These are phyloP conservation scores for Notarius quadriscutis DNA, from an alignment of 2,113 vertebrate genomes.

Conservation along the genomic window DNA sequence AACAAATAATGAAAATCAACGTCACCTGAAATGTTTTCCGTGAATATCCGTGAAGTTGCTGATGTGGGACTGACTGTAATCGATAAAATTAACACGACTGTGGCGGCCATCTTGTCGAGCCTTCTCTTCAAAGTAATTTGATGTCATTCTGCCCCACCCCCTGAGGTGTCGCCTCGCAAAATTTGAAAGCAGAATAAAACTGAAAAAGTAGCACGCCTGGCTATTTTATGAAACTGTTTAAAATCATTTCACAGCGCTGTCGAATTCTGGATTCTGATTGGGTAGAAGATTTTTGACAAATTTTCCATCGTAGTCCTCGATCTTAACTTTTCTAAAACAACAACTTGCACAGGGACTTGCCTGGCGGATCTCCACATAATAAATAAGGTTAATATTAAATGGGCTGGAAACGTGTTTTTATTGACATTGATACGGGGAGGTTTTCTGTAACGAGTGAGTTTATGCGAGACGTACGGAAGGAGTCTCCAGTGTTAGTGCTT, in stretches of 20 bases:
- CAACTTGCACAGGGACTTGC: not conserved
- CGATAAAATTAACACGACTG: not conserved
- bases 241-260: not conserved
- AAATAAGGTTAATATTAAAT: not conserved
- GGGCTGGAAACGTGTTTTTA: not conserved
- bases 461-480: not conserved
- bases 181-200: not conserved
- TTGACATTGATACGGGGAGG: not conserved
- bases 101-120: not conserved
- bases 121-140: not conserved
- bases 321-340: not conserved
- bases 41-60: not conserved
- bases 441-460: not conserved
- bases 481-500: not conserved
- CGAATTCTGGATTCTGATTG: not conserved
- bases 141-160: not conserved
- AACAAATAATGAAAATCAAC: not conserved
- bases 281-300: not conserved
- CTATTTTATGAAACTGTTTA: not conserved
- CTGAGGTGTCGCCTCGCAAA: not conserved
- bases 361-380: too few species aligned
- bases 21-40: not conserved
- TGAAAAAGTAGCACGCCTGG: not conserved
- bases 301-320: not conserved
- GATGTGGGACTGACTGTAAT: not conserved